Base-by-base conservation (phyloP, 2,113 vertebrate genomes). In the Sinocyclocheilus maitianheensis region DNA sequence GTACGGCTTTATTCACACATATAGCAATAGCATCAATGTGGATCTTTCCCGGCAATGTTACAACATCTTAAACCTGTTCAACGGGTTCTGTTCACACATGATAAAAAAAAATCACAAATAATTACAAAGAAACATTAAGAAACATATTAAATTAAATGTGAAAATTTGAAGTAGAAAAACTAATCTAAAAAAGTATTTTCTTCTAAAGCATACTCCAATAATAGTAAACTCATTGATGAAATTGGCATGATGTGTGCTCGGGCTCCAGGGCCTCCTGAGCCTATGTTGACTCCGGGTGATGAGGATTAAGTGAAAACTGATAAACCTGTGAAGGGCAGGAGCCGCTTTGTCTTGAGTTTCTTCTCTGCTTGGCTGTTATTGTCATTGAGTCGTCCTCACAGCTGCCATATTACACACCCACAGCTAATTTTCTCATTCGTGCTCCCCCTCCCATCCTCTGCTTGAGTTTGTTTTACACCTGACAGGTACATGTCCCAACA, bases 401-500 rank as follows among this genome's bases (percentile, higher is more conserved):
- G 40, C 60, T 67, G 22, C 46, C 46, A 83, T 83, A 12, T 67
- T n/a, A 55, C 65, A 22, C 76, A 55, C 76, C 26, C 51, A 58
- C 26, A 37, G 76, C 16, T 5, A 55, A 86, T 82, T 63, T 69
- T 85, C 80, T 84, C 67, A 79, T 78, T 84, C 11, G 37, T 24
- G 74, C 71, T 48, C 63, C 53, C 34, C 53, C 60, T 34, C 58
- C 22, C 24, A 69, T 43, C 67, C 75, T 72, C 8, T 82, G 60
- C 76, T 63, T 43, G 72, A 81, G 62, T 51, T 71, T 62, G 77
- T 14, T 10, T 7, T 26, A 24, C 9, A 26, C n/a, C 78, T 77
- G n/a, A 85, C 69, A 77, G 78, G 53, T 81, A 65, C 58, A 86
- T 65, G 85, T 86, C 79, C 74, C 69, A 67, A 82, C 85, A 86